Evolutionary conservation across 2,888 invertebrate genomes (phyloP), one percentile per base, ranked within the genome.

Genomic region (Synergus itoensis): DNA sequence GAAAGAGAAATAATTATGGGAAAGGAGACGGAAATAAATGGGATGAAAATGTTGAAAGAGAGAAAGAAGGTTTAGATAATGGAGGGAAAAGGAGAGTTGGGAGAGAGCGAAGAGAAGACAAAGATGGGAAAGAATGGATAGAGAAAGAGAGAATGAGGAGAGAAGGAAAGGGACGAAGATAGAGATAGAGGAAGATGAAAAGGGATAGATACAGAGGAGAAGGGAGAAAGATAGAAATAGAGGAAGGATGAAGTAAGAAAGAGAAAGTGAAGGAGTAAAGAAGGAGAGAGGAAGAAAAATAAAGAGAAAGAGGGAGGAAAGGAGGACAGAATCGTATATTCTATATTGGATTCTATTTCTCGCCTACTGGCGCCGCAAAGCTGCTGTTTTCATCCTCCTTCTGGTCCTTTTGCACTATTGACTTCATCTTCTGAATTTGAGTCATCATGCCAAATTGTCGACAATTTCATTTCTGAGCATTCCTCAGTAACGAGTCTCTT

Each of bases 261-360:
- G 48, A 1, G 53, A 53, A 53, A 48, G 73, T 9, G 12, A 8
- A n/a, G 53, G n/a, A 48, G 16, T 16, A 48, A 53, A 73, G 65
- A 2, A 76, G 75, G 80, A 79, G 76, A 65, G 78, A 45, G 73
- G 45, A 28, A 69, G 69, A 65, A 57, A 64, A 60, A 48, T 48
- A 48, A 48, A 48, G 48, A 1, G 53, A 53, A 53, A 48, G 12
- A 8, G 53, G 53, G n/a, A 48, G 16, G 48, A 48, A 53, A 73
- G 65, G 4, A 76, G 75, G 80, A 79, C 77, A 65, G 78, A 45
- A 77, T 77, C 28, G 77, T 76, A 76, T 67, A 81, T 75, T 45
- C 77, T 84, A 82, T 86, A 85, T 84, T 86, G 81, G 84, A 84
- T 87, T 89, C 89, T 90, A 89, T 89, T 89, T 90, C 87, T 89